phyloP scores from a whole-genome alignment of 2,888 invertebrate species.

The Dryadula phaetusa region DNA sequence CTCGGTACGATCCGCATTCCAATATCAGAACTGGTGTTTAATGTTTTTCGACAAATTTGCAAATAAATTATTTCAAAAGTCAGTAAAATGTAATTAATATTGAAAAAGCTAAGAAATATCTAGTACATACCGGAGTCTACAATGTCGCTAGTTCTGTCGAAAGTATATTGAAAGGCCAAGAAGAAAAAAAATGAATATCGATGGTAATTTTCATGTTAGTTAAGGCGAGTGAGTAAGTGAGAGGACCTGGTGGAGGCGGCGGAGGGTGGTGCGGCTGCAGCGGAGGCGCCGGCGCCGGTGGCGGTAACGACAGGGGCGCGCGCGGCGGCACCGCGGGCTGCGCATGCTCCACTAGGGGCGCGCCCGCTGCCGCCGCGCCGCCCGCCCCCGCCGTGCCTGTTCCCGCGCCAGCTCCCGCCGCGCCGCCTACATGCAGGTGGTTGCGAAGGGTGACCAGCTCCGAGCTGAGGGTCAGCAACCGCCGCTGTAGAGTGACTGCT shows the following conservation, averaged over 20 bases:
- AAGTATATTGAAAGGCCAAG: too few species aligned
- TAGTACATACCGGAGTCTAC: neutral
- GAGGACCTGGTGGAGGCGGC: slow-evolving; percentile 61
- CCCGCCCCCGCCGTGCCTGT: slow-evolving; percentile 34
- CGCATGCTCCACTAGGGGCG: slow-evolving; percentile 49
- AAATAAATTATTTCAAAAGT: slow-evolving; percentile 16
- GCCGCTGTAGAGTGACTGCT: slow-evolving; percentile 96
- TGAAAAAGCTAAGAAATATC: too few species aligned
- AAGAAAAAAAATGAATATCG: neutral
- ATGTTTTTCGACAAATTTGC: slow-evolving; percentile 4
- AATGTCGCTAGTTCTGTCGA: neutral
- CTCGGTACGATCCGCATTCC: slow-evolving; percentile 20
- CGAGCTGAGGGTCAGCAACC: slow-evolving; percentile 94
- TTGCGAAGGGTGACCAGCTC: slow-evolving; percentile 96
- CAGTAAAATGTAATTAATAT: neutral
- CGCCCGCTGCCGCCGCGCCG: slow-evolving; percentile 5
- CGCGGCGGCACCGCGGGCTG: slow-evolving; percentile 51
- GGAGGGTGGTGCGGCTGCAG: slow-evolving; percentile 67
- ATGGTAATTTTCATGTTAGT: neutral
- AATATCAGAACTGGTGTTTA: slow-evolving; percentile 21
- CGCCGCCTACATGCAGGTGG: slow-evolving; percentile 90
- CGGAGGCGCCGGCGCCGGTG: slow-evolving; percentile 65
- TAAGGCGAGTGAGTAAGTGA: neutral
- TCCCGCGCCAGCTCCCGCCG: slow-evolving; percentile 50
- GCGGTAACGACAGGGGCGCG: slow-evolving; percentile 58